Evolutionary conservation across 2,888 invertebrate genomes (phyloP).

Genomic region (Sesia bembeciformis): DNA sequence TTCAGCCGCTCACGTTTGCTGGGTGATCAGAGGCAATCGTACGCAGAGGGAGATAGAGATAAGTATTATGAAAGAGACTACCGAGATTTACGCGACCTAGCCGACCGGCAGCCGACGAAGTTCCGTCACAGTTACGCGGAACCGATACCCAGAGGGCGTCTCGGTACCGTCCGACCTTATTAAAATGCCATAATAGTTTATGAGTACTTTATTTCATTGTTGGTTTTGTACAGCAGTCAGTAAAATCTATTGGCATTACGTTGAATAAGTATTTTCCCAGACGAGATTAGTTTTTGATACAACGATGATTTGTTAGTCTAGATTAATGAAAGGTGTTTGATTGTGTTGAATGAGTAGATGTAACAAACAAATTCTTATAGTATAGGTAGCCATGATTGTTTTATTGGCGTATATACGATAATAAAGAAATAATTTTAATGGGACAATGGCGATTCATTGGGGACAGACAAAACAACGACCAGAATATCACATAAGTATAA

Average conservation of each 20-base stretch:
- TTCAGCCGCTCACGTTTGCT: constrained; percentile 64
- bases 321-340: too few relatives aligned
- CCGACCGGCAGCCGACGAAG: constrained; percentile 58
- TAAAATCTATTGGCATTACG: not conserved
- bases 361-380: too few relatives aligned
- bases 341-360: too few relatives aligned
- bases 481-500: too few relatives aligned
- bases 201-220: constrained; percentile 10
- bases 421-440: too few relatives aligned
- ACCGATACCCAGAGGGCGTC: constrained; percentile 70
- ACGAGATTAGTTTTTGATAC: not conserved
- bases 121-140: constrained; percentile 81
- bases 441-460: too few relatives aligned
- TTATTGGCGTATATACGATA: too few relatives aligned
- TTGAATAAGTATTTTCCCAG: not conserved
- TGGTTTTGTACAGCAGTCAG: not conserved
- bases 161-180: constrained; percentile 66
- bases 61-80: constrained; percentile 61
- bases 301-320: not conserved
- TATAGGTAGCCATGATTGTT: too few relatives aligned
- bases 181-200: constrained; percentile 67
- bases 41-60: constrained; percentile 54
- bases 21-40: constrained; percentile 62
- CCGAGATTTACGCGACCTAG: constrained; percentile 55
- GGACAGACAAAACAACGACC: too few relatives aligned